Base-by-base conservation (phyloP, 1,140 invertebrate species). In the Zophobas morio region DNA sequence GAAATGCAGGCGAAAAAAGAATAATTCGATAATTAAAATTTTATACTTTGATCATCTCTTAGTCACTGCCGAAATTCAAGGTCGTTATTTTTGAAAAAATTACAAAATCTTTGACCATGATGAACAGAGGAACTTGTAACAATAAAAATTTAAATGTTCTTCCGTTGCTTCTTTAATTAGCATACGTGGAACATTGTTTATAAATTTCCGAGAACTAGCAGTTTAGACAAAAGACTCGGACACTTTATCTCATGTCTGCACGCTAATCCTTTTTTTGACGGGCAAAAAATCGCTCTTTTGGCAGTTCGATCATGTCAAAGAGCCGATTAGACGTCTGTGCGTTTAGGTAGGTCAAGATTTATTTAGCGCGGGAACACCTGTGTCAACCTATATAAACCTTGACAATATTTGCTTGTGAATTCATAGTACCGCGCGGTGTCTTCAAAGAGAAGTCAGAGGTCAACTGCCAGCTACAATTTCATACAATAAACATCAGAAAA, bases 61-160 rank as follows among this genome's bases (percentile, higher is more conserved):
- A 63, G 39, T 6, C 57, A 42, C 3, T 63, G 57, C 2, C 3
- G 49, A 51, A 39, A 34, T 1, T 40, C 60, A 66, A 66, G 60
- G 60, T 40, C 42, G 39, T 40, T 60, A 60, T 60, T 60, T 60
- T 60, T 60, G 49, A 53, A 53, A 53, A 53, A 53, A 53, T 53
- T 35, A 36, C 34, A 35, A 57, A 57, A 57, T 36, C 54, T 51
- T 4, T 35, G 60, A 40, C 60, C 60, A 47, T 66, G 60, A 66
- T 66, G 49, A 2, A 2, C n/a, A 66, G 8, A 40, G 60, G 60
- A 60, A 60, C 56, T 66, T n/a, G 37, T 20, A 66, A 66, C 60
- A 66, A 66, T 66, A 66, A 66, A 66, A 66, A 66, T 66, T 66
- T 66, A 66, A 66, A 66, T 66, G 60, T 20, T 42, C 60, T 66